Evolutionary conservation across 2,888 invertebrate species (phyloP).

Genomic region (Pseudococcus viburni): DNA sequence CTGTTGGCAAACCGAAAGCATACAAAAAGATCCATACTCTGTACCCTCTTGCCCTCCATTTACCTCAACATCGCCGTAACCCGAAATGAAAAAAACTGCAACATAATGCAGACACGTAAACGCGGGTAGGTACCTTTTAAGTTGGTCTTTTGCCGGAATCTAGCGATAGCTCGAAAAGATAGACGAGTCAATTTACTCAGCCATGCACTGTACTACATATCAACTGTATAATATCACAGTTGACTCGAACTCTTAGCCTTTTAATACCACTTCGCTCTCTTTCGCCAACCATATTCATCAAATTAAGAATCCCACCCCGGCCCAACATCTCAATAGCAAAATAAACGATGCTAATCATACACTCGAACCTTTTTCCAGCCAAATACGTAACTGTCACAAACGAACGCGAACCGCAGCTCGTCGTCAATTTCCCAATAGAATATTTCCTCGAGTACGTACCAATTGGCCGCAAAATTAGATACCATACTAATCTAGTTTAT

Average conservation of each 20-base stretch:
- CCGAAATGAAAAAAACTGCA: neutral
- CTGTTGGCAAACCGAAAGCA: neutral
- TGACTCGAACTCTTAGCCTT: neutral
- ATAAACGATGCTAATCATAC: conserved; percentile 42
- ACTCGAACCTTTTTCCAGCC: neutral
- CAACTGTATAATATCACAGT: neutral
- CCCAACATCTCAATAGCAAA: neutral
- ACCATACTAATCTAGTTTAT: neutral
- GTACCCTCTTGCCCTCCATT: neutral
- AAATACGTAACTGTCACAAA: conserved; percentile 25
- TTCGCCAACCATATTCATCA: neutral
- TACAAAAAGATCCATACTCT: neutral
- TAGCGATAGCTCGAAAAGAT: neutral
- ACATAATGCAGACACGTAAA: neutral
- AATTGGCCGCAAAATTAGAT: conserved; percentile 20
- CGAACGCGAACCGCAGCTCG: neutral
- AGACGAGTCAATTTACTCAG: neutral
- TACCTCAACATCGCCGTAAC: neutral
- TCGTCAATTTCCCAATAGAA: neutral
- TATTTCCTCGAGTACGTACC: neutral
- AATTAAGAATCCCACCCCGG: neutral
- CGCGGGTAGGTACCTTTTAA: neutral
- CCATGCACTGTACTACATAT: neutral
- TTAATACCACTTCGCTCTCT: neutral
- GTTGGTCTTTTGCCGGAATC: neutral